phyloP scores from a whole-genome alignment of 2,113 vertebrate species.

The Sinocyclocheilus anophthalmus region DNA sequence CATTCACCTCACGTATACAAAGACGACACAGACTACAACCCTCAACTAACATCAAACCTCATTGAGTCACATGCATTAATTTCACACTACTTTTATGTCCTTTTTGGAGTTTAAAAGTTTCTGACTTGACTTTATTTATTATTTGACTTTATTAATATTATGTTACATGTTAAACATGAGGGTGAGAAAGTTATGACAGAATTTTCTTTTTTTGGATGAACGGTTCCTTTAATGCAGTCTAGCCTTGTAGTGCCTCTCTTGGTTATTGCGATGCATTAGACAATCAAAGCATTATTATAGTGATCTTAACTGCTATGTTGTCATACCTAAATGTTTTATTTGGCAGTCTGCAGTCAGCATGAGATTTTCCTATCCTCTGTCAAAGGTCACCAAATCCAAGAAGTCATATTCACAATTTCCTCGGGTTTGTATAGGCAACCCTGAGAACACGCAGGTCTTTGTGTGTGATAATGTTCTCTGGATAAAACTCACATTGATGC shows the following conservation, averaged over 20 bases:
- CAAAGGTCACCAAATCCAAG: slow-evolving; percentile 57
- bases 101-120: too few relatives aligned
- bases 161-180: neutral
- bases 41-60: too few relatives aligned
- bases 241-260: neutral
- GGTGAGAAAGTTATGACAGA: neutral
- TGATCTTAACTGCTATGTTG: neutral
- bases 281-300: neutral
- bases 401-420: slow-evolving; percentile 54
- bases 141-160: neutral
- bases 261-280: neutral
- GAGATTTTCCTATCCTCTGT: slow-evolving; percentile 20
- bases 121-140: neutral
- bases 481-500: slow-evolving; percentile 64
- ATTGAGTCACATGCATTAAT: too few relatives aligned
- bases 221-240: neutral
- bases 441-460: slow-evolving; percentile 73
- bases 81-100: too few relatives aligned
- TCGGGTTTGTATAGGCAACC: slow-evolving; percentile 49
- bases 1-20: too few relatives aligned
- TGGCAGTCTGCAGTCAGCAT: slow-evolving; percentile 8
- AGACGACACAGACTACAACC: too few relatives aligned
- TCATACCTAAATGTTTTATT: slow-evolving; percentile 14
- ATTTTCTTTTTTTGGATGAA: neutral
- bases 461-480: slow-evolving; percentile 57